Conservation (phyloP, 2,888 invertebrate species). For the Sarcophaga caerulescens region DNA sequence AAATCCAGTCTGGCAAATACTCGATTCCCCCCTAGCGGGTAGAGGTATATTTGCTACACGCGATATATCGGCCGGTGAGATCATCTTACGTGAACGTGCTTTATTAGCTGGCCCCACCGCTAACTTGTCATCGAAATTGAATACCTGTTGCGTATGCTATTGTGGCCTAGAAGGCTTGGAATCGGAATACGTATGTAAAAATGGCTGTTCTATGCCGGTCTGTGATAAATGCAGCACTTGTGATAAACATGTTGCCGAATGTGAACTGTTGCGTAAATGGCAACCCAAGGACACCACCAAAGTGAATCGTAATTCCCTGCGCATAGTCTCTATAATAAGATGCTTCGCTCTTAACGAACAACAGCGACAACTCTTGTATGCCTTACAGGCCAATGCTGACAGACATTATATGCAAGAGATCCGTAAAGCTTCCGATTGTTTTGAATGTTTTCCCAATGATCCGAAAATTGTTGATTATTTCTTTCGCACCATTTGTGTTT, state of each 20-base stretch:
- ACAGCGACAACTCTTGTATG: conserved; percentile 76
- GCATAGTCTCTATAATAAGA: conserved; percentile 78
- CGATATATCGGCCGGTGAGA: conserved; percentile 85
- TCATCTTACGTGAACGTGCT: conserved; percentile 87
- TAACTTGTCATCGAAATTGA: conserved; percentile 81
- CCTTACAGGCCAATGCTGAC: conserved; percentile 79
- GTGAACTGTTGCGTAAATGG: conserved; percentile 84
- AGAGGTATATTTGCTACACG: conserved; percentile 87
- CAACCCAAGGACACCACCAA: conserved; percentile 80
- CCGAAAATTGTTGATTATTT: conserved; percentile 76
- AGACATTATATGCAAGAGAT: conserved; percentile 76
- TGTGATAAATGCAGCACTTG: conserved; percentile 85
- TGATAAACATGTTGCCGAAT: conserved; percentile 84
- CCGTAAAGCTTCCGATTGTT: conserved; percentile 75
- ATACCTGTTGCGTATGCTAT: conserved; percentile 86
- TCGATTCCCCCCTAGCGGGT: conserved; percentile 85
- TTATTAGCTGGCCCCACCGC: conserved; percentile 87
- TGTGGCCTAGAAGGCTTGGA: conserved; percentile 79
- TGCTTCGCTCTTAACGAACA: conserved; percentile 77
- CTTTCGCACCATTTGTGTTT: conserved; percentile 78
- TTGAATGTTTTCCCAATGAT: conserved; percentile 78
- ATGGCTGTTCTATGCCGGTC: conserved; percentile 86
- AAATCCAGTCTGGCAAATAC: conserved; percentile 83
- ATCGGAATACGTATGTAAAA: conserved; percentile 82
- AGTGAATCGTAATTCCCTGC: conserved; percentile 75